Conservation (phyloP, 1,140 invertebrate species). For the Heliconius congener region DNA sequence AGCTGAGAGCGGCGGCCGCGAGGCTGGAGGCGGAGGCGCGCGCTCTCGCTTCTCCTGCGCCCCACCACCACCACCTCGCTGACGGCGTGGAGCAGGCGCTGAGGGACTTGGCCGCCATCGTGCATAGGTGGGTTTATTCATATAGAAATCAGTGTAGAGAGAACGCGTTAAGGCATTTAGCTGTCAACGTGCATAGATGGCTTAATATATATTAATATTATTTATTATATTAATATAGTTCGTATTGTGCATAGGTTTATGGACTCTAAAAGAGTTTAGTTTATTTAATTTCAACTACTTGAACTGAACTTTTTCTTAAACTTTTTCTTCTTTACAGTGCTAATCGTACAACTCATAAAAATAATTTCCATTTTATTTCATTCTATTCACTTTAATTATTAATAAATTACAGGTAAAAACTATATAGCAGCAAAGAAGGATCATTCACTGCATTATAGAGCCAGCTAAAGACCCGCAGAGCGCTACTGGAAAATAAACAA, state of each 20-base stretch:
- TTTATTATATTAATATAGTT: too few species aligned
- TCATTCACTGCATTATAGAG: not conserved
- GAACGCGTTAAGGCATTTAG: too few species aligned
- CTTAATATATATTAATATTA: too few species aligned
- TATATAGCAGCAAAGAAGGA: not conserved
- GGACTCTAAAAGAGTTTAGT: too few species aligned
- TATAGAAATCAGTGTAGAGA: not conserved
- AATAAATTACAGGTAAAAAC: not conserved
- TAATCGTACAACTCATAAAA: too few species aligned
- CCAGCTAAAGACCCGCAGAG: not conserved
- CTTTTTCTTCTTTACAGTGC: too few species aligned
- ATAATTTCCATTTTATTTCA: not conserved
- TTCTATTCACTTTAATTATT: not conserved
- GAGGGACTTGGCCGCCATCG: slow-evolving; percentile 56
- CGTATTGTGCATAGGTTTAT: too few species aligned
- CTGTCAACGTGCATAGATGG: too few species aligned
- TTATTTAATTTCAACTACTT: too few species aligned
- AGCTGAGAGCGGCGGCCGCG: slow-evolving; percentile 92
- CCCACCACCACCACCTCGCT: slow-evolving; percentile 53
- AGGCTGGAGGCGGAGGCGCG: slow-evolving; percentile 90
- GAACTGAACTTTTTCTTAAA: too few species aligned
- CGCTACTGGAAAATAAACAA: not conserved
- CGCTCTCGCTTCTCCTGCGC: slow-evolving; percentile 63
- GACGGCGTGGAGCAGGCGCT: slow-evolving; percentile 63
- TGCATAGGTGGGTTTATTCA: slow-evolving; percentile 51